Evolutionary conservation across 2,888 invertebrate species (phyloP), one percentile per base, ranked within the genome.

Genomic region (Ferdinandea cuprea): DNA sequence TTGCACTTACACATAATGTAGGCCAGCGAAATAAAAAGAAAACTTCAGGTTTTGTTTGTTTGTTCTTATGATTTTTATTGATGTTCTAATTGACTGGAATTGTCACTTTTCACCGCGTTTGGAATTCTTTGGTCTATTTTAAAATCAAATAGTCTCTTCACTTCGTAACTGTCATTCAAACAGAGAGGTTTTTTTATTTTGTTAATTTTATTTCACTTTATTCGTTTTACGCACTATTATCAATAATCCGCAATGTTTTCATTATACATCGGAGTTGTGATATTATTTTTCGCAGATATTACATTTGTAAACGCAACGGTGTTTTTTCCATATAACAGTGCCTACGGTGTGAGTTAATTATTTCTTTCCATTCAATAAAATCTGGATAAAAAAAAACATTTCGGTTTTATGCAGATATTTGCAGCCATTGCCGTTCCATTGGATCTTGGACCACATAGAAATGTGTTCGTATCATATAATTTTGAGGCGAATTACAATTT

Each of bases 381-480:
- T 17, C 19, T 3, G 8, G 32, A 32, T 50, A 32, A 0, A 50
- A 30, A 54, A 15, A 17, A 48, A 30, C 54, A 37, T 25, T 8
- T 42, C 21, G 11, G 5, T 59, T 59, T 71, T 5, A 25, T 91
- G n/a, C 90, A 95, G 95, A 91, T 94, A n/a, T 94, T 95, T 88
- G 88, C 94, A 37, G 95, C 95, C 0, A 91, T 95, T 79, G 94
- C 95, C 0, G 92, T 95, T 28, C 95, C 95, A 0, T 89, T 95
- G 15, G 94, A 94, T 86, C 92, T 94, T 5, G 83, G 83, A 25
- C 94, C 94, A 0, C 93, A 94, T 86, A 93, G 94, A 85, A 94
- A 94, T 87, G 93, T 95, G 15, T 95, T 95, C 86, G 91, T 95
- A 25, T 95, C 95, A 0, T 95, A 94, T 88, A 95, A 95, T 90